These are phyloP conservation scores for Plumapathes pennacea DNA, from an alignment of 92 coral and sea anemone species.

Conservation along the genomic window DNA sequence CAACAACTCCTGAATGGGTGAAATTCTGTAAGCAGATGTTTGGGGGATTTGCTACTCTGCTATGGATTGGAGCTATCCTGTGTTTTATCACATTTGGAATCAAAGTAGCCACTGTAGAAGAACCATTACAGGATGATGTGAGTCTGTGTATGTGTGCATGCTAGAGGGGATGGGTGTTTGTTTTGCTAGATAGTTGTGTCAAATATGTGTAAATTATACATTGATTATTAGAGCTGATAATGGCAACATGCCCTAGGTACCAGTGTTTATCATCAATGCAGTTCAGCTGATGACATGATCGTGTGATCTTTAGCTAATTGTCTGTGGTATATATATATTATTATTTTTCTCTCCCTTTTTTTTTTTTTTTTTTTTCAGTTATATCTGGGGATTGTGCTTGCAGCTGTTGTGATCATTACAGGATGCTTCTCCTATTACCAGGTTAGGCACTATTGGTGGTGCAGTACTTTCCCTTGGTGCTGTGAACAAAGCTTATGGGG, in stretches of 20 bases:
- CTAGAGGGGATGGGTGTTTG: too few species aligned
- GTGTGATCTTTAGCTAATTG: too few species aligned
- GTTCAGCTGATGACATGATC: too few species aligned
- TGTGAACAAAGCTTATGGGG: too few species aligned
- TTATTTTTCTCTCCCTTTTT: not conserved
- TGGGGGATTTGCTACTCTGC: constrained; percentile 88
- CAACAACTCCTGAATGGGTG: constrained; percentile 97
- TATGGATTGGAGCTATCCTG: constrained; percentile 86
- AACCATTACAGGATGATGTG: constrained; percentile 87
- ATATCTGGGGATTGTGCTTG: constrained; percentile 74
- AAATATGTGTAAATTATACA: too few species aligned
- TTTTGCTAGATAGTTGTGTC: too few species aligned
- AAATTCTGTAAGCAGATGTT: constrained; percentile 80
- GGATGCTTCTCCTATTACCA: constrained; percentile 94
- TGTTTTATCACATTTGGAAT: constrained; percentile 70
- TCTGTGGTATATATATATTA: not conserved
- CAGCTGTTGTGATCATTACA: constrained; percentile 84
- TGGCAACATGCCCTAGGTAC: too few species aligned
- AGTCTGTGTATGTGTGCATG: too few species aligned
- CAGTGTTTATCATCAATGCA: too few species aligned
- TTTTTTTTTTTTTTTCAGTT: constrained; percentile 54
- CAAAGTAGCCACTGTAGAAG: constrained; percentile 61
- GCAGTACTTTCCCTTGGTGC: too few species aligned
- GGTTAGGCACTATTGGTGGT: too few species aligned
- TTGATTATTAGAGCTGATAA: too few species aligned